Base-by-base conservation (phyloP, 2,797 vertebrate genomes). In the Hippoglossus hippoglossus region DNA sequence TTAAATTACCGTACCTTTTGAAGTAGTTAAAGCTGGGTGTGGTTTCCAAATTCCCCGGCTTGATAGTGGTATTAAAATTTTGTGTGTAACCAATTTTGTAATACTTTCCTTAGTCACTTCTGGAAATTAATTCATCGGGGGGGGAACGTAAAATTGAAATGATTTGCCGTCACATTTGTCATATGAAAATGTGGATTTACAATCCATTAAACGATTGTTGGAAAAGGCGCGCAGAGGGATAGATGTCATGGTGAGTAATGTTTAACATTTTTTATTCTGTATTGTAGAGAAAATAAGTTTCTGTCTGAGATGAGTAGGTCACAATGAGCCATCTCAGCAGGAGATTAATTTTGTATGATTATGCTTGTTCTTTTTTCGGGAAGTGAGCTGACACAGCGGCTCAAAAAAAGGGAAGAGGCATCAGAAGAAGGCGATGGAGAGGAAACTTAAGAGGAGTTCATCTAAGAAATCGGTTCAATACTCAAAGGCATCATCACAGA, bases 1-100 rank as follows among this genome's bases (percentile, higher is more conserved):
- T 85, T 69, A 70, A 75, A 79, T 81, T 71, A 79, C 63, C 56
- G 71, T 70, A 69, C 50, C 51, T 74, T 77, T 67, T 81, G 52
- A 72, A 65, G 57, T 71, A 69, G 18, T 74, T 72, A 65, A 77
- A 75, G 36, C 34, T 75, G 51, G 71, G 55, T 68, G 69, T 76
- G 63, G 66, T 73, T 70, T 60, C 11, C 2, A 78, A 52, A 68
- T 65, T 6, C 61, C 67, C 22, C 34, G 9, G 73, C 44, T 44
- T 73, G 66, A 77, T 73, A 71, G 54, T 49, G 21, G 49, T 31
- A 64, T 69, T 67, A 71, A 66, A 24, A 60, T 51, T 53, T 66
- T 36, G 21, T 12, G 5, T 15, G 15, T 5, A 61, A 50, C 0
- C n/a, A 13, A 60, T 67, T 52, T 18, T 34, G 50, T 19, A 46